Base-by-base conservation (phyloP, 2,888 invertebrate species). In the Nemotelus pantherinus region DNA sequence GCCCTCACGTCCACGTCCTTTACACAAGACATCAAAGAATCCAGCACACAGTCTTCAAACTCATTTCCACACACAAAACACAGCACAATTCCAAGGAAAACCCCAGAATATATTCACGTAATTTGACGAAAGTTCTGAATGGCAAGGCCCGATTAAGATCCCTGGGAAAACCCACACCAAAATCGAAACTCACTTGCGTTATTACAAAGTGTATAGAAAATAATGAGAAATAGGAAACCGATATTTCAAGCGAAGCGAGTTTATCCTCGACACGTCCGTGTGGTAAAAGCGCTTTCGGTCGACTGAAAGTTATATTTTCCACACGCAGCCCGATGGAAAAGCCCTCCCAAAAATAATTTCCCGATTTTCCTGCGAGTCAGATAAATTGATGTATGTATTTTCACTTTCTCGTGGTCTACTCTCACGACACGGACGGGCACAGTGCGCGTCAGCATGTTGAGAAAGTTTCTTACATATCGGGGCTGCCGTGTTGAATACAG, bases 271-370 rank as follows among this genome's bases (percentile, higher is more conserved):
- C 72, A 58, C 72, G 72, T 72, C 47, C 58, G 58, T 45, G 41
- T 45, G 10, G 72, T 72, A 43, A 72, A 72, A 72, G 72, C 60
- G 72, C 72, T 72, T 72, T 72, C 72, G 58, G 72, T 72, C 72
- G 72, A 72, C 72, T 72, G 72, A 72, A 72, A 72, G 58, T 72
- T 60, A 72, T 60, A 39, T 68, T 68, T 48, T 68, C 68, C 63
- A 25, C 25, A 25, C 25, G 53, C 7, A 41, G 44, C n/a, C 72
- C 47, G 7, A 25, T 48, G 72, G 47, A 60, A 72, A 60, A 72
- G 58, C 60, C 58, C 45, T 68, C 60, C 60, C 58, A 45, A 47
- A 71, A 58, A 72, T 60, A 71, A 25, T 57, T 71, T 57, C 44
- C 70, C 44, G n/a, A 72, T 47, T 72, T 72, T 72, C 72, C 58